These are phyloP conservation scores for Heterocephalus glaber DNA, from an alignment of 2,113 vertebrate species.

Conservation along the genomic window DNA sequence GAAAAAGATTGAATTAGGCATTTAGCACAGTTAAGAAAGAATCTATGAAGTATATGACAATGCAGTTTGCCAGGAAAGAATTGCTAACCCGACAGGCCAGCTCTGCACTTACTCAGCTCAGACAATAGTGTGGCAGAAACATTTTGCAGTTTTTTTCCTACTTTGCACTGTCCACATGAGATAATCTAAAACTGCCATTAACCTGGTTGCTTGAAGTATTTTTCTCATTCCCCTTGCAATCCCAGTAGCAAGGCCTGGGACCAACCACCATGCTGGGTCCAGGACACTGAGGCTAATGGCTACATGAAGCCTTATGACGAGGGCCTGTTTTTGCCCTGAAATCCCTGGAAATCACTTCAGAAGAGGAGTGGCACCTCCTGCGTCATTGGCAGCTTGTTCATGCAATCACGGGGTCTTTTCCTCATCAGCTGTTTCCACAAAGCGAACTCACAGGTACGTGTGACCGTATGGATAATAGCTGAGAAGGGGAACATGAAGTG, in stretches of 20 bases:
- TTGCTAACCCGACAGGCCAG: not conserved
- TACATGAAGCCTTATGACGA: not conserved
- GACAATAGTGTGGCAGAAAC: not conserved
- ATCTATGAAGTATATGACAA: not conserved
- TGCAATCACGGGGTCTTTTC: not conserved
- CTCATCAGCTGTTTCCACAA: conserved; percentile 12
- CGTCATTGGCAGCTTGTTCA: conserved; percentile 45
- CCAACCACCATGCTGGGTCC: not conserved
- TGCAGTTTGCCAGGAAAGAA: not conserved
- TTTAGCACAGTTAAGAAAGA: not conserved
- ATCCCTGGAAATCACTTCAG: conserved; percentile 5
- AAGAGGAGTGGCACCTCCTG: not conserved
- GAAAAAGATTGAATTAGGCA: not conserved
- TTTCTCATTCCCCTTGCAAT: not conserved
- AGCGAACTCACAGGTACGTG: not conserved
- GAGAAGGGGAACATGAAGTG: not conserved
- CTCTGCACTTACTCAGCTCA: not conserved
- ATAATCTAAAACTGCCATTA: not conserved
- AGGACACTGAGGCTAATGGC: not conserved
- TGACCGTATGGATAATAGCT: conserved; percentile 31
- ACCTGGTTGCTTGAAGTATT: not conserved
- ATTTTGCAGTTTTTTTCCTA: not conserved
- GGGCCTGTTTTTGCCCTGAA: not conserved
- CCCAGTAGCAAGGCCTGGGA: not conserved
- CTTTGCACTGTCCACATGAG: not conserved